Conservation (phyloP, 2,888 invertebrate genomes). For the Mellilla xanthometata region DNA sequence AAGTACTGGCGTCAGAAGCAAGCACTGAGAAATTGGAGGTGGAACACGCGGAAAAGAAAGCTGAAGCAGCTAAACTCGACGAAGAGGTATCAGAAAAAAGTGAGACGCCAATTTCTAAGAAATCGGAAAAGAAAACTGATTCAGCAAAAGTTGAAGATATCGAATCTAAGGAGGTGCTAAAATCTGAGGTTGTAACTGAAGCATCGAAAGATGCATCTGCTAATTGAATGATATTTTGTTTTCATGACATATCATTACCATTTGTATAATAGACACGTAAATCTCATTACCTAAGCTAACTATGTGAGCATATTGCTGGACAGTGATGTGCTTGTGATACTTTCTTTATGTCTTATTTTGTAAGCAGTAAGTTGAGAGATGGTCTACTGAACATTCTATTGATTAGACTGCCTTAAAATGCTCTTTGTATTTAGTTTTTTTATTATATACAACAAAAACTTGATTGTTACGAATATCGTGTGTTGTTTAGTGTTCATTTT, state of each 20-base stretch:
- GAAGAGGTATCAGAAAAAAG: neutral
- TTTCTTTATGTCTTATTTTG: constrained; percentile 15
- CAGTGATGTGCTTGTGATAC: constrained; percentile 33
- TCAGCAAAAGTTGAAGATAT: neutral
- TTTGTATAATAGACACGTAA: constrained; percentile 30
- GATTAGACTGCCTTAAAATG: too few species aligned
- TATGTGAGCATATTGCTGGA: constrained; percentile 27
- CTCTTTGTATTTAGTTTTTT: too few species aligned
- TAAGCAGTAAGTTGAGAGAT: too few species aligned
- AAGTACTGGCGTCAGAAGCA: neutral
- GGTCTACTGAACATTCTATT: too few species aligned
- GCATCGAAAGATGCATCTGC: neutral
- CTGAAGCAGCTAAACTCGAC: neutral
- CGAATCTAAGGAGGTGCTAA: neutral
- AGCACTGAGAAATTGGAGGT: neutral
- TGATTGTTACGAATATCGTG: too few species aligned
- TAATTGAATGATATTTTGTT: constrained; percentile 15
- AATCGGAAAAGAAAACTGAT: neutral
- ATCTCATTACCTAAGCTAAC: constrained; percentile 31
- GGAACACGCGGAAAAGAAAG: constrained; percentile 1
- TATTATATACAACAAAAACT: too few species aligned
- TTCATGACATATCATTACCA: constrained; percentile 21
- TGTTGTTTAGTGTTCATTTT: too few species aligned
- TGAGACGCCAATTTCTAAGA: too few species aligned
- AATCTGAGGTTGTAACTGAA: neutral